Conservation (phyloP, 2,113 vertebrate genomes). For the Dryoscopus gambensis region DNA sequence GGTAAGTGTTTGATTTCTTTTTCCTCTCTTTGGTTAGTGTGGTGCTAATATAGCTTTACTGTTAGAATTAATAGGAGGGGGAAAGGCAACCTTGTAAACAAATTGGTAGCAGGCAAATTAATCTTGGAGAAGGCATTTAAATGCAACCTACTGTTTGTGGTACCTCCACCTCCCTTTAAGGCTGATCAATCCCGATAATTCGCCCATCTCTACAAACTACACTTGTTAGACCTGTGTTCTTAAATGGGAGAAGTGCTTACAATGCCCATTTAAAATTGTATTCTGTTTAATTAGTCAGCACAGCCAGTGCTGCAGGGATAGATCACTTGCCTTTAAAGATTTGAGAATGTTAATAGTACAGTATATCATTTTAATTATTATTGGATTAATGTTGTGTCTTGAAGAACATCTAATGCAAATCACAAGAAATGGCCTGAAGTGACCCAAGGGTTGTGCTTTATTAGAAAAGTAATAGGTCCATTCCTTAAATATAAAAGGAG, state of each 20-base stretch:
- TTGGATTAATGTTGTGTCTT: conserved; percentile 76
- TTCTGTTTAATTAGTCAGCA: conserved; percentile 74
- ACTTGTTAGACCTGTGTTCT: conserved; percentile 60
- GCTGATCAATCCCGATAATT: conserved; percentile 23
- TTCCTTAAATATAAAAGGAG: conserved; percentile 60
- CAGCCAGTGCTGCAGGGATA: conserved; percentile 65
- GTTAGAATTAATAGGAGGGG: background rate
- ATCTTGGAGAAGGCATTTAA: conserved; percentile 1
- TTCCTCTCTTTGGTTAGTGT: background rate
- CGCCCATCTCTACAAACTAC: background rate
- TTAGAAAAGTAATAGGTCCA: conserved; percentile 66
- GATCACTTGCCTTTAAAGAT: conserved; percentile 74
- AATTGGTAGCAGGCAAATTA: background rate
- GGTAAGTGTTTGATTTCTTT: conserved; percentile 13
- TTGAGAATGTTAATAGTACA: conserved; percentile 80
- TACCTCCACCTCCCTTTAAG: background rate
- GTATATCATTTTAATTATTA: conserved; percentile 80
- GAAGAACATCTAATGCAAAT: conserved; percentile 70
- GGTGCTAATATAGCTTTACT: background rate
- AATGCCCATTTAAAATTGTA: conserved; percentile 67
- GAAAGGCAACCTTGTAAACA: background rate
- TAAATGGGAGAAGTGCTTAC: conserved; percentile 65
- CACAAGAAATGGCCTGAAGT: conserved; percentile 67
- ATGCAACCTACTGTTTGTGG: conserved; percentile 3
- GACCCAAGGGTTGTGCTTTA: conserved; percentile 64